These are phyloP conservation scores for Odontophorus gujanensis DNA, from an alignment of 2,113 vertebrate species.

Conservation along the genomic window DNA sequence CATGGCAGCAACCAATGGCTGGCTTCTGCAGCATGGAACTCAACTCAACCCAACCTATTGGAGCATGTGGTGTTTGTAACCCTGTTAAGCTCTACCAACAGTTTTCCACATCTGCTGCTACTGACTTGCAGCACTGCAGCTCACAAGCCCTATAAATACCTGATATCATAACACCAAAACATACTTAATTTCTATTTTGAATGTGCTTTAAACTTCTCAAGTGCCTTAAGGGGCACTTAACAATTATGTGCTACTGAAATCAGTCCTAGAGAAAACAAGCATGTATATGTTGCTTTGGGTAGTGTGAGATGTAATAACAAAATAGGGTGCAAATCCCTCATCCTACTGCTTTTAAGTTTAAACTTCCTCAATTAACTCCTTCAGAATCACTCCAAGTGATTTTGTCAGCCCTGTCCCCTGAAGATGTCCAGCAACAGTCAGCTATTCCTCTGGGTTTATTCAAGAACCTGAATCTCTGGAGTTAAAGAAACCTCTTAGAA, in stretches of 20 bases:
- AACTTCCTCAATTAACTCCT: not conserved
- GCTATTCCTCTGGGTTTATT: not conserved
- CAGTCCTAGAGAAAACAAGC: not conserved
- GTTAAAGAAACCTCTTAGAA: not conserved
- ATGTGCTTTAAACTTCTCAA: not conserved
- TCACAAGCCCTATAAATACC: not conserved
- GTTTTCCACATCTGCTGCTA: not conserved
- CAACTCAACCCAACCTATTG: not conserved
- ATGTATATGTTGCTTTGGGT: not conserved
- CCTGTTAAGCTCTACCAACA: not conserved
- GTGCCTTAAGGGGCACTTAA: not conserved
- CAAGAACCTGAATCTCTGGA: not conserved
- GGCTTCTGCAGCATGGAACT: not conserved
- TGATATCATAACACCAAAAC: not conserved
- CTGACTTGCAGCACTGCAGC: not conserved
- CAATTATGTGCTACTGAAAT: not conserved
- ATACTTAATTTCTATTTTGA: not conserved
- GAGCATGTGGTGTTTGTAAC: not conserved
- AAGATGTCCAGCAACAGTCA: not conserved
- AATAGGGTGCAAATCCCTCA: not conserved
- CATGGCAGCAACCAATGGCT: not conserved
- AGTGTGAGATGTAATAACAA: not conserved
- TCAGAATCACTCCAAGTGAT: not conserved
- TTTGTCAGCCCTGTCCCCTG: not conserved
- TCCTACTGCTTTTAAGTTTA: not conserved